phyloP scores from a whole-genome alignment of 1,140 invertebrate genomes.

The Sminthurides bifidus region DNA sequence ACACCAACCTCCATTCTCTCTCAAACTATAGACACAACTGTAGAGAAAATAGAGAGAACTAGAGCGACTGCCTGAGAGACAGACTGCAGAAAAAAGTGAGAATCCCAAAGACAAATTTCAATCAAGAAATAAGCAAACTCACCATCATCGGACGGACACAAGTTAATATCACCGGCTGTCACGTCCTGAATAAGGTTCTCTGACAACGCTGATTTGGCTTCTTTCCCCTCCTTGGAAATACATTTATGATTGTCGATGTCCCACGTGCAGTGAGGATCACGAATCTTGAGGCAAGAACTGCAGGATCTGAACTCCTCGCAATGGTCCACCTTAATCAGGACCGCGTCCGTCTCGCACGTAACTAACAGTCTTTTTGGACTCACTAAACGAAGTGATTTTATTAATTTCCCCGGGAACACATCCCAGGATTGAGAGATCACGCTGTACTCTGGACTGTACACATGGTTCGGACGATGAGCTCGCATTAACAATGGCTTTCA shows the following conservation, averaged over 20 bases:
- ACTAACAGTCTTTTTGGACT: slow-evolving; percentile 69
- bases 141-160: slow-evolving; percentile 49
- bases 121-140: not conserved
- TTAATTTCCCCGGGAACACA: slow-evolving; percentile 16
- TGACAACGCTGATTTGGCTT: not conserved
- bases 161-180: slow-evolving; percentile 59
- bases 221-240: slow-evolving; percentile 48
- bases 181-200: slow-evolving; percentile 60
- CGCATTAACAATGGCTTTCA: slow-evolving; percentile 78
- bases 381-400: slow-evolving; percentile 36
- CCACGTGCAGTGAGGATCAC: slow-evolving; percentile 98
- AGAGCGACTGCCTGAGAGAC: no score
- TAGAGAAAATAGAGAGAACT: no score
- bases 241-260: slow-evolving; percentile 60
- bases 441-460: slow-evolving; percentile 50
- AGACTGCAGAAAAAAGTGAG: no score
- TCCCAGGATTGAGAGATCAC: slow-evolving; percentile 31
- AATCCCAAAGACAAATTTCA: no score
- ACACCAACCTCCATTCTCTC: no score
- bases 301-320: slow-evolving; percentile 44
- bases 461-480: slow-evolving; percentile 48
- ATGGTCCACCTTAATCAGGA: slow-evolving; percentile 59
- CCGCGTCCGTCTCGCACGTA: slow-evolving; percentile 72
- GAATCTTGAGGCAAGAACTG: slow-evolving; percentile 74
- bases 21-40: no score